phyloP scores from a whole-genome alignment of 2,797 vertebrate genomes.

The Notolepis coatsorum region DNA sequence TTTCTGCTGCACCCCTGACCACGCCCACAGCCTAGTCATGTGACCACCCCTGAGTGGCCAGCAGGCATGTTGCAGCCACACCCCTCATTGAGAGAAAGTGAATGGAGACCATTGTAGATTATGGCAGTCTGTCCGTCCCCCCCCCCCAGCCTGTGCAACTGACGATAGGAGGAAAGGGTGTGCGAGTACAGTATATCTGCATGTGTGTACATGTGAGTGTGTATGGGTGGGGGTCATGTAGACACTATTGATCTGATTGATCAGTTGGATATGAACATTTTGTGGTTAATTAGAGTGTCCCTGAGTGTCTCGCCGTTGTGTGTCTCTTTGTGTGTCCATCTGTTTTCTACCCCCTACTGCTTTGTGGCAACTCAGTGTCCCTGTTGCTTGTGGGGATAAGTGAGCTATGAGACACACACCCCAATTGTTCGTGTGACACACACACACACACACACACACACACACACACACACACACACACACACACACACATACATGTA shows the following conservation, averaged over 20 bases:
- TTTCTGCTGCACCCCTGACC: slow-evolving; percentile 54
- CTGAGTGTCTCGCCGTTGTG: not conserved
- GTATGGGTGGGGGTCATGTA: not conserved
- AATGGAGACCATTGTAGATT: slow-evolving; percentile 62
- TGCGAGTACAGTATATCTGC: slow-evolving; percentile 4
- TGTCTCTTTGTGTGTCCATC: slow-evolving; percentile 49
- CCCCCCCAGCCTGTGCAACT: not conserved
- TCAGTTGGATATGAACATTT: not conserved
- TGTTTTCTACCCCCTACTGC: slow-evolving; percentile 51
- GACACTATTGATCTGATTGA: not conserved
- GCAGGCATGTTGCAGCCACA: slow-evolving; percentile 68
- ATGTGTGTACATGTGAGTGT: slow-evolving; percentile 5
- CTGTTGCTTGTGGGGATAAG: not conserved
- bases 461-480: slow-evolving; percentile 3
- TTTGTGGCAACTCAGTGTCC: no score
- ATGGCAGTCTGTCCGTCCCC: slow-evolving; percentile 9
- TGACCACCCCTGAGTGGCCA: slow-evolving; percentile 61
- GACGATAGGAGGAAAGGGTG: not conserved
- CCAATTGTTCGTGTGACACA: no score
- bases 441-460: slow-evolving; percentile 15
- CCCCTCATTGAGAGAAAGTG: slow-evolving; percentile 78
- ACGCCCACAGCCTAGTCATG: slow-evolving; percentile 72
- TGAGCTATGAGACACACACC: no score
- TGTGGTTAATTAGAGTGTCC: not conserved
- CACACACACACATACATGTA: slow-evolving; percentile 1